Evolutionary conservation across 1,140 invertebrate species (phyloP), one percentile per base, ranked within the genome.

Genomic region (Drosophila pallidifrons): DNA sequence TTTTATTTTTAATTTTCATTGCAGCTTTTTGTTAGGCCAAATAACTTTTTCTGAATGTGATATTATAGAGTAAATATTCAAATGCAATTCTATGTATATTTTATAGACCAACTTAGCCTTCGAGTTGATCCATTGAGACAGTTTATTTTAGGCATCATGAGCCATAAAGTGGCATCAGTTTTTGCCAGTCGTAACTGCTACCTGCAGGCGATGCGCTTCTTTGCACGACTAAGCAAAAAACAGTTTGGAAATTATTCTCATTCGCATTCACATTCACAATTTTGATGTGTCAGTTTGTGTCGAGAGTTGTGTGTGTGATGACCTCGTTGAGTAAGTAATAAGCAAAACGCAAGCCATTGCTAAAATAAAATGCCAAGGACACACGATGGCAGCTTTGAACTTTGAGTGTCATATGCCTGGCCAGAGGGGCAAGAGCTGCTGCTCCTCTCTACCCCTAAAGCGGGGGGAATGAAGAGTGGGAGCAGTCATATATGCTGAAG

Each of bases 301-400:
- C 25, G 60, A 47, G 51, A 55, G 68, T 65, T 67, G 54, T 25
- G 41, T 38, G 15, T 38, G 51, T 38, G 15, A 57, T 75, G 72
- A 69, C 72, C 67, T 75, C 59, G 73, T 38, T 60, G 45, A 45
- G 49, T 51, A 25, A 65, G 69, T 74, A 83, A 85, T 83, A 83
- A 70, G 77, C 75, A 65, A 79, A 82, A 75, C 75, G 80, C 71
- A 82, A 71, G 71, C 57, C 51, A 66, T 52, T 49, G 59, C 68
- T 80, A 46, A 80, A 80, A 72, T 66, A 72, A 80, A 83, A 83
- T 83, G 77, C 81, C 81, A 83, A 83, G 81, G 81, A 76, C 81
- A 57, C 15, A 86, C 52, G 52, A 38, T 63, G 69, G 51, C 77
- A 85, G 59, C 68, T 77, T 46, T 85, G 81, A 85, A 85, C 81